These are phyloP conservation scores for Leucophenga maculata DNA, from an alignment of 2,888 invertebrate genomes.

Conservation along the genomic window DNA sequence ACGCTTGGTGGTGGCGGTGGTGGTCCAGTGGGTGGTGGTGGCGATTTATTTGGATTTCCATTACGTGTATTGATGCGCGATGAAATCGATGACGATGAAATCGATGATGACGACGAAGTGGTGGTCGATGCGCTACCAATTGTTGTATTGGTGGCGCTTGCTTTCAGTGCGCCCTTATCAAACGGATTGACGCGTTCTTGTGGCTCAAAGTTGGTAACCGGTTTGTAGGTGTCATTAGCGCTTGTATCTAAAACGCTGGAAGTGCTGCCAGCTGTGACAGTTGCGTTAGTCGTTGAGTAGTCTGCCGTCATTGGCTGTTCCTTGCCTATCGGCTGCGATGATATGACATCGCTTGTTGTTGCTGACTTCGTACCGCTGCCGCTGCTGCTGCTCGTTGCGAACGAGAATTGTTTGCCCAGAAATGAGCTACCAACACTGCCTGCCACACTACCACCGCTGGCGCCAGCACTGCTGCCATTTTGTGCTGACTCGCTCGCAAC, in stretches of 20 bases:
- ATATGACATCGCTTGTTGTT: constrained; percentile 57
- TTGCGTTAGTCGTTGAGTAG: constrained; percentile 49
- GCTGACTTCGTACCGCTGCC: constrained; percentile 30
- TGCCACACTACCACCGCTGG: constrained; percentile 49
- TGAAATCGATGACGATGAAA: constrained; percentile 66
- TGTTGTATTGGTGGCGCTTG: constrained; percentile 44
- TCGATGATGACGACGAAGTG: constrained; percentile 62
- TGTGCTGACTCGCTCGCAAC: constrained; percentile 69
- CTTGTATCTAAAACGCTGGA: constrained; percentile 68
- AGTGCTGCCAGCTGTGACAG: constrained; percentile 47
- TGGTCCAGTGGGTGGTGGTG: constrained; percentile 65
- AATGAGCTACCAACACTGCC: constrained; percentile 61
- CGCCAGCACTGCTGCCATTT: constrained; percentile 34
- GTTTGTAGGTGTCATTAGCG: constrained; percentile 59
- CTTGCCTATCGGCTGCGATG: constrained; percentile 62
- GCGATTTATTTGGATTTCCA: constrained; percentile 62
- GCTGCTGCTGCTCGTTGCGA: constrained; percentile 58
- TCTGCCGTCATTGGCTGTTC: constrained; percentile 35
- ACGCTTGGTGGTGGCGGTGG: constrained; percentile 63
- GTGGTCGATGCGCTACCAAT: constrained; percentile 56
- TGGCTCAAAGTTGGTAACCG: constrained; percentile 70
- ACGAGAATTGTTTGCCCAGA: constrained; percentile 70
- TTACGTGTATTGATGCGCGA: constrained; percentile 64
- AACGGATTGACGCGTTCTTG: constrained; percentile 72
- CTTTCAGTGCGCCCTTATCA: constrained; percentile 65